Base-by-base conservation (phyloP, 2,113 vertebrate species). In the Circaetus cinerascens region DNA sequence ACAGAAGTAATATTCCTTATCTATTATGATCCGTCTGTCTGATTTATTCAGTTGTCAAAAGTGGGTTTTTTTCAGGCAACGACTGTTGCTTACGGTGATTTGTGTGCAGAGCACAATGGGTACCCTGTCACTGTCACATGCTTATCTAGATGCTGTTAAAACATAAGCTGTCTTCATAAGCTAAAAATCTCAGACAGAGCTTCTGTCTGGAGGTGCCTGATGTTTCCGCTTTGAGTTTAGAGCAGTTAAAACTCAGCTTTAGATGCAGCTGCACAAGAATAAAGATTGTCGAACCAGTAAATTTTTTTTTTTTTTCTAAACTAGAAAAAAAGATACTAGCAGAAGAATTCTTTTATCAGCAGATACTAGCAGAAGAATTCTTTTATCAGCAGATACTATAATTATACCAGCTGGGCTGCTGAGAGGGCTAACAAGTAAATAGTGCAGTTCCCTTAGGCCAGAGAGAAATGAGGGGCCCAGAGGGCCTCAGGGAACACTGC, bases 11-110 rank as follows among this genome's bases (percentile, higher is more conserved):
- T 82, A 90, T 82, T 85, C 67, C 43, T 43, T 86, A 86, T 76
- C 74, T 79, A 1, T 85, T 86, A 68, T 67, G 57, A 72, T 96
- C 53, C 12, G 2, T 5, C 56, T 92, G 34, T 68, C 92, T 96
- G 82, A 93, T 93, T 90, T 90, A 93, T 88, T 95, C 56, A 41
- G 69, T 90, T 90, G 48, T 92, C 82, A 88, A 11, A 95, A 51
- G 18, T n/a, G 7, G 7, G 14, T 43, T 88, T 95, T 53, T 93
- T 93, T 66, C 64, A 90, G 48, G 46, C n/a, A 38, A 71, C 66
- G 51, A 11, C 66, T 87, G 72, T 62, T 85, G 62, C 66, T 92
- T 72, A 30, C 0, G 0, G 53, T 55, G 72, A 75, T 91, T 81
- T 91, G 26, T 89, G 56, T 90, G 82, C 69, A 48, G 63, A 72